Base-by-base conservation (phyloP, 2,797 vertebrate genomes). In the Falco naumanni region DNA sequence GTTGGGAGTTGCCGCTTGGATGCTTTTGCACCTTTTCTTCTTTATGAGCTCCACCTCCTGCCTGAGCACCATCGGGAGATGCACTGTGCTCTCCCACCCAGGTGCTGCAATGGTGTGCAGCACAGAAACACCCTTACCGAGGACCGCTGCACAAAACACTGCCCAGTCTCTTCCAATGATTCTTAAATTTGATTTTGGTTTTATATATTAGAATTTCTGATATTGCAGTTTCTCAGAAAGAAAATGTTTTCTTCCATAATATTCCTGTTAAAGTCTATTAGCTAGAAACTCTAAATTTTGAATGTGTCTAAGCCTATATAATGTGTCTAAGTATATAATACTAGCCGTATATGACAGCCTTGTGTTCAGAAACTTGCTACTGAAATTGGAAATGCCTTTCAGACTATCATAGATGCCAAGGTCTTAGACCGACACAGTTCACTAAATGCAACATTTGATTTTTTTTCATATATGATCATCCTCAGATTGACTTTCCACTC, bases 41-140 rank as follows among this genome's bases (percentile, higher is more conserved):
- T 57, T 69, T 14, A 33, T 29, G 59, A 87, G 74, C 65, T 34
- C 3, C 50, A 14, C 34, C 33, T 60, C 33, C 39, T 0, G 3
- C 29, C 37, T 1, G 28, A 79, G 39, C 48, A 57, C 56, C 39
- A 51, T 3, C 6, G 3, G 51, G 48, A 63, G 39, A 28, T 3
- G 26, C 16, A 5, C 45, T 0, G 6, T 21, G 37, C 57, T 56
- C 41, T 85, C 51, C 60, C n/a, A 13, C 6, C 0, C 7, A 24
- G 64, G 29, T 9, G 50, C 13, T 20, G 10, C 10, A 13, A 18
- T 2, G 0, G 5, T 2, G 17, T 11, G 17, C 26, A 19, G 26
- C 74, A 25, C 66, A 24, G 53, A n/a, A 60, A 56, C 0, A 0
- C 48, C 22, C 13, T 16, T 33, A n/a, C 24, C 54, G 29, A 53